phyloP scores from a whole-genome alignment of 2,888 invertebrate species.

The Listrodromus nycthemerus region DNA sequence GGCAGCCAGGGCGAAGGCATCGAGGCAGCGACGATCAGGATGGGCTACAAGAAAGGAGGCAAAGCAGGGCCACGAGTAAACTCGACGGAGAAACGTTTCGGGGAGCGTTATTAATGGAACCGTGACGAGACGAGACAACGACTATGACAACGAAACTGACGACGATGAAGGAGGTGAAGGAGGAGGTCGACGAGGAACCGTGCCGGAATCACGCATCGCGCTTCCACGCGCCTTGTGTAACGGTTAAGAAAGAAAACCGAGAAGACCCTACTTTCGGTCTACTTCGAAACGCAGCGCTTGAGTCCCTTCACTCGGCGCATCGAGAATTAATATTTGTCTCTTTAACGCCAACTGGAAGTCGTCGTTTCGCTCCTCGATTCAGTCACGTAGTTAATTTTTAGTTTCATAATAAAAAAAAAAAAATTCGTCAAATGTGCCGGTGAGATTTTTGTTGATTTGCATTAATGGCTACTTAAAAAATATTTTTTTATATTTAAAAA shows the following conservation, averaged over 20 bases:
- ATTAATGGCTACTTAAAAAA: no score
- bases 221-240: slow-evolving; percentile 65
- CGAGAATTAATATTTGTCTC: background rate
- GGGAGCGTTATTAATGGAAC: slow-evolving; percentile 79
- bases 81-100: slow-evolving; percentile 52
- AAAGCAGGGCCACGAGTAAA: slow-evolving; percentile 28
- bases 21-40: slow-evolving; percentile 40
- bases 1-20: slow-evolving; percentile 28
- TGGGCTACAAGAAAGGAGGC: slow-evolving; percentile 13
- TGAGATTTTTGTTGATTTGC: no score
- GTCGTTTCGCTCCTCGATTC: background rate
- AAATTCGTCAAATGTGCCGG: background rate
- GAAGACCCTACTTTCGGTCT: slow-evolving; percentile 59
- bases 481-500: no score
- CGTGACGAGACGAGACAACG: slow-evolving; percentile 75
- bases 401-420: no score
- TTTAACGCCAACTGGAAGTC: background rate
- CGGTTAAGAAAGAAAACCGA: slow-evolving; percentile 65
- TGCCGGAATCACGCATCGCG: slow-evolving; percentile 82
- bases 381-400: background rate
- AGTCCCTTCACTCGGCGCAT: background rate
- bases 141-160: slow-evolving; percentile 49
- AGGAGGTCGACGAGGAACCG: slow-evolving; percentile 62
- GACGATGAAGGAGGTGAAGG: slow-evolving; percentile 47
- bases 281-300: slow-evolving; percentile 26